phyloP scores from a whole-genome alignment of 2,888 invertebrate species.

The Tuta absoluta region DNA sequence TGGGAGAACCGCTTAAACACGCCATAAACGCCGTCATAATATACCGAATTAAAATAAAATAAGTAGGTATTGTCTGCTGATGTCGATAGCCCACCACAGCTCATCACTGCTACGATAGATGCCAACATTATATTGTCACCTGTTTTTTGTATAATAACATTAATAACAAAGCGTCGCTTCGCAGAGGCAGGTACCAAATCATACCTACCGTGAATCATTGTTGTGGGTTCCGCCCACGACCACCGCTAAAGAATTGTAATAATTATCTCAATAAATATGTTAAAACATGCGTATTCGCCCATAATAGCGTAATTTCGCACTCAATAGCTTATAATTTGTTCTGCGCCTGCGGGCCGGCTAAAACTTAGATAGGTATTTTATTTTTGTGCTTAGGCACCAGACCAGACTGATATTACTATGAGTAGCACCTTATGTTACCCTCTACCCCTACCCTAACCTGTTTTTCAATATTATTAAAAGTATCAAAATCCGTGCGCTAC shows the following conservation, averaged over 20 bases:
- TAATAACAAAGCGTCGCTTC: constrained; percentile 27
- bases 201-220: constrained; percentile 44
- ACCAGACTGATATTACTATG: background rate
- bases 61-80: background rate
- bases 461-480: too few relatives aligned
- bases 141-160: constrained; percentile 30
- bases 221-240: constrained; percentile 53
- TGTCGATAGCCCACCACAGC: background rate
- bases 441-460: too few relatives aligned
- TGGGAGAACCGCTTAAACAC: too few relatives aligned
- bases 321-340: constrained; percentile 34
- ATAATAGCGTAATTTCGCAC: constrained; percentile 40
- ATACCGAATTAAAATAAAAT: background rate
- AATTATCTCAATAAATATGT: constrained; percentile 41
- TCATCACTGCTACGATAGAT: background rate
- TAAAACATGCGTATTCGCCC: constrained; percentile 39
- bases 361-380: background rate
- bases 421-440: too few relatives aligned
- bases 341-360: constrained; percentile 27
- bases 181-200: constrained; percentile 28
- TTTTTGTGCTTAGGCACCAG: background rate
- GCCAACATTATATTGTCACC: constrained; percentile 39
- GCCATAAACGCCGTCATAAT: too few relatives aligned
- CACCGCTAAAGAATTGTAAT: constrained; percentile 35
- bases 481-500: too few relatives aligned